Evolutionary conservation across 2,888 invertebrate species (phyloP), one percentile per base, ranked within the genome.

Genomic region (Drosophila kuntzei): DNA sequence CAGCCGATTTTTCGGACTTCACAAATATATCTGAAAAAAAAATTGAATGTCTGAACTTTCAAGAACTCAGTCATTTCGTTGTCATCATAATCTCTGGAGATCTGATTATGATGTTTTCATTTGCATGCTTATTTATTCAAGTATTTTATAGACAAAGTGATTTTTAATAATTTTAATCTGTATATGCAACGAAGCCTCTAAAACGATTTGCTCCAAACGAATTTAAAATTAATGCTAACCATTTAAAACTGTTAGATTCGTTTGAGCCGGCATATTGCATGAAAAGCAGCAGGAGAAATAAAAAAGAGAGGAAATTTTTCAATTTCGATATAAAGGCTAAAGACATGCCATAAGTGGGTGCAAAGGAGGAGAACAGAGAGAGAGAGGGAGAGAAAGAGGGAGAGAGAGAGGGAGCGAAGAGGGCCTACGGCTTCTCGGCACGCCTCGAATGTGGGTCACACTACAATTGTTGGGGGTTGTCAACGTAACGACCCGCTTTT

Each of bases 401-500:
- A 50, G 50, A 47, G 50, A 36, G 50, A 29, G 16, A n/a, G 8
- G 7, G 20, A 6, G 43, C 1, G 18, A 11, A 22, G 22, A 46
- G 43, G 32, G 37, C 49, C 57, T 80, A 67, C 64, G 66, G 66
- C 64, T 62, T 65, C 77, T 76, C 69, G 77, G 70, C 70, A 83
- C 84, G 89, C 89, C 80, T 83, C 53, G 49, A 87, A 83, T 83
- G 83, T 83, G 83, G 83, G 83, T 83, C 83, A 83, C 67, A 80
- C 86, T 64, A 62, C 73, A 71, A 64, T 82, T 82, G 87, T 71
- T 78, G 44, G 16, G 65, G 73, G 85, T 85, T 89, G 89, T 85
- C 85, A 85, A 85, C 82, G 89, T 79, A 76, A 89, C 85, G 88
- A 85, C 89, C 84, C 85, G 73, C 82, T 87, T 87, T 79, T 69